Percentiles rank a stretch among this genome's conserved stretches.
phyloP scores from a whole-genome alignment of 2,888 invertebrate species.

The Megastigmus dorsalis region DNA sequence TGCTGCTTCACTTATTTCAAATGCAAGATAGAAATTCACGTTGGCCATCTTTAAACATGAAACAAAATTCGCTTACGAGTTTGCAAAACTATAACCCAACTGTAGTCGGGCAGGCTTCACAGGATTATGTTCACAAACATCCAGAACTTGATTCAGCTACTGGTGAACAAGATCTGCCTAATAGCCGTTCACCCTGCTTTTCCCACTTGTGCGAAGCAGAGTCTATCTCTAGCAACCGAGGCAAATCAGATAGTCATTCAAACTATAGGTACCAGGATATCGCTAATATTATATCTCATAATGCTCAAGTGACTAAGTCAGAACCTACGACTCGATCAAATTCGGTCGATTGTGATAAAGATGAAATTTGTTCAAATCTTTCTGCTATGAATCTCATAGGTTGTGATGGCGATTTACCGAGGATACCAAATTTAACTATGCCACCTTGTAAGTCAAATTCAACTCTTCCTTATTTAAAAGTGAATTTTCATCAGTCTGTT shows the following conservation, averaged over 20 bases:
- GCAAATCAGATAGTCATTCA: constrained; percentile 32
- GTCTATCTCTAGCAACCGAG: constrained; percentile 51
- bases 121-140: constrained; percentile 63
- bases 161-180: constrained; percentile 57
- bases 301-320: constrained; percentile 34
- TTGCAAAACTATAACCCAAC: constrained; percentile 62
- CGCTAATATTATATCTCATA: constrained; percentile 20
- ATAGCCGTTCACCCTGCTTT: constrained; percentile 48
- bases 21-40: constrained; percentile 71
- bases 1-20: constrained; percentile 78
- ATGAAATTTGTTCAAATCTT: constrained; percentile 54
- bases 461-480: constrained; percentile 25
- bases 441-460: constrained; percentile 63
- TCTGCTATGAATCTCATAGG: constrained; percentile 56
- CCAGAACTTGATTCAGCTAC: constrained; percentile 60
- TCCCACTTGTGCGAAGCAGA: constrained; percentile 46
- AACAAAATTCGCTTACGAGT: constrained; percentile 60
- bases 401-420: constrained; percentile 55
- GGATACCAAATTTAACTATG: constrained; percentile 64
- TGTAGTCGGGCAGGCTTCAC: constrained; percentile 40
- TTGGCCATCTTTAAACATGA: constrained; percentile 66
- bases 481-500: too few relatives aligned
- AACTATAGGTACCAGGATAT: constrained; percentile 29
- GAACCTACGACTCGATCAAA: constrained; percentile 66
- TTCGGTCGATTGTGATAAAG: constrained; percentile 68